Evolutionary conservation across 1,140 invertebrate species (phyloP).

Genomic region (Proales similis): DNA sequence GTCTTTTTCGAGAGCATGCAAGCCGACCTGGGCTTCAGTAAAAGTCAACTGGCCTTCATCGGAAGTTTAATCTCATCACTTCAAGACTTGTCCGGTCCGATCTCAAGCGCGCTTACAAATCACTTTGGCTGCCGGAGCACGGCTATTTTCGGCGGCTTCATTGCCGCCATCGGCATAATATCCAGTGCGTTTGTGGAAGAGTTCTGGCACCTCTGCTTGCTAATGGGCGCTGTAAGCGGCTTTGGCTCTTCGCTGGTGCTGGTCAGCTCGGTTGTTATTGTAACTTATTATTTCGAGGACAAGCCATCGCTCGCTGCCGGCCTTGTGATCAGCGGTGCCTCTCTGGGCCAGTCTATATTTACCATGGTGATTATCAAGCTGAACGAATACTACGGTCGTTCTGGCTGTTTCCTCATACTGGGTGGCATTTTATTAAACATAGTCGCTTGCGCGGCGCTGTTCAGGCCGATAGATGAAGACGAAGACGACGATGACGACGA

Average conservation of each 20-base stretch:
- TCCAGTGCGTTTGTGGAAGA: conserved; percentile 4
- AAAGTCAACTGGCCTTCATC: conserved; percentile 23
- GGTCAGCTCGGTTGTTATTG: conserved; percentile 27
- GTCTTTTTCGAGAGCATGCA: conserved; percentile 35
- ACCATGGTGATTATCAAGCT: conserved; percentile 25
- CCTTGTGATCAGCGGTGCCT: conserved; percentile 29
- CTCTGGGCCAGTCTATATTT: conserved; percentile 37
- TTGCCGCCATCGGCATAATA: conserved; percentile 11
- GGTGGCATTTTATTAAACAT: conserved; percentile 29
- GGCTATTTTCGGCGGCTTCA: conserved; percentile 18
- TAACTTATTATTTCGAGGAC: conserved; percentile 34
- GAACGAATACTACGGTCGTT: conserved; percentile 15
- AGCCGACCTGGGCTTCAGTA: conserved; percentile 22
- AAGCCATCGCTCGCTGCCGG: conserved; percentile 36
- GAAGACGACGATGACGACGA: conserved; percentile 8
- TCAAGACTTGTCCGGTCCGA: conserved; percentile 29
- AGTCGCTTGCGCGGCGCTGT: conserved; percentile 13
- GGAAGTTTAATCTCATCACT: conserved; percentile 11
- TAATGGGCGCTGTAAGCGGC: conserved; percentile 20
- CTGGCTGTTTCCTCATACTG: conserved; percentile 14
- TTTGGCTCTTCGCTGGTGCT: conserved; percentile 25
- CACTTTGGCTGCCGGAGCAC: conserved; percentile 30
- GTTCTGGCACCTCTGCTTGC: conserved; percentile 11
- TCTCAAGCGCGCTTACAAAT: conserved; percentile 18
- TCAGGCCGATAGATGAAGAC: conserved; percentile 13